These are phyloP conservation scores for Psix sp. DNA, from an alignment of 1,140 invertebrate genomes.

Conservation along the genomic window DNA sequence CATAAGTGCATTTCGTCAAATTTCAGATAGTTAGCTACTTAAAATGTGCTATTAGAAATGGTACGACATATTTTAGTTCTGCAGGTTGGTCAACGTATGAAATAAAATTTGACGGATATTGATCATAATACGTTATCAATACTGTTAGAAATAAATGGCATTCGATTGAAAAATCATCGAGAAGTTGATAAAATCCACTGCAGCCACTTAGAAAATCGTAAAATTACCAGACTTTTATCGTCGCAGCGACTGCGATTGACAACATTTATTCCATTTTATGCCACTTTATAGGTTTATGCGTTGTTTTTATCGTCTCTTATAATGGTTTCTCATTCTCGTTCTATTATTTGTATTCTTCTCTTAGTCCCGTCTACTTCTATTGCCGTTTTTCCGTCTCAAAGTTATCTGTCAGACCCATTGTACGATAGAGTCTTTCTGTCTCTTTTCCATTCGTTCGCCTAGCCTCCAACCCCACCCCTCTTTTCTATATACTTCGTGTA, in stretches of 20 bases:
- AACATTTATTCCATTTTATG: slow-evolving; percentile 2
- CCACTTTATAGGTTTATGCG: slow-evolving; percentile 7
- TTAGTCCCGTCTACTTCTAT: slow-evolving; percentile 19
- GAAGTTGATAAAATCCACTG: too few species aligned
- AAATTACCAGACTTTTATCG: slow-evolving; percentile 1
- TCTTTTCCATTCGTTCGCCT: not conserved
- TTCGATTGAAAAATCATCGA: too few species aligned
- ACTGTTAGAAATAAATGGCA: too few species aligned
- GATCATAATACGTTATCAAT: too few species aligned
- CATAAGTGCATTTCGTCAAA: too few species aligned
- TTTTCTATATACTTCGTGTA: slow-evolving; percentile 17
- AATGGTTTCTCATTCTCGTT: slow-evolving; percentile 18
- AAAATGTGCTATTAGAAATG: too few species aligned
- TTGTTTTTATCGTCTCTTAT: slow-evolving; percentile 21
- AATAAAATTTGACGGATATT: too few species aligned
- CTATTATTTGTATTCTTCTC: slow-evolving; percentile 37
- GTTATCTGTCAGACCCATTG: slow-evolving; percentile 33
- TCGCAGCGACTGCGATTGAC: not conserved
- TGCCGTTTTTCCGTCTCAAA: slow-evolving; percentile 25
- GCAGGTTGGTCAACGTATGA: too few species aligned
- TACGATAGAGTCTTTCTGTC: slow-evolving; percentile 15
- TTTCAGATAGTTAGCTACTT: too few species aligned
- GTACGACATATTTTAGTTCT: too few species aligned
- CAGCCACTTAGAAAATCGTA: too few species aligned
- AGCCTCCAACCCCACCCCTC: not conserved